phyloP scores from a whole-genome alignment of 2,888 invertebrate species.

The Didymodactylos carnosus region DNA sequence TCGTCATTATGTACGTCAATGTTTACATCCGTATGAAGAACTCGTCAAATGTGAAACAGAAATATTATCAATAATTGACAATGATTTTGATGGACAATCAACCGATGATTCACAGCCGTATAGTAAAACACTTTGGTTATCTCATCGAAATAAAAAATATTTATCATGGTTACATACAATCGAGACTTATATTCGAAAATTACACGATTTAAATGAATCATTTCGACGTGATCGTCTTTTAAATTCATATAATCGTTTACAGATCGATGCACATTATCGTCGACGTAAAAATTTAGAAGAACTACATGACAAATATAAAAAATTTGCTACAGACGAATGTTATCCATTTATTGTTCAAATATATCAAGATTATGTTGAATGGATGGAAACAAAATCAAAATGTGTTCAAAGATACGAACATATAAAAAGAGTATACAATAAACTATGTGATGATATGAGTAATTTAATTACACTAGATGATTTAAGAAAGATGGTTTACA shows the following conservation, averaged over 20 bases:
- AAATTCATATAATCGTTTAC: neutral
- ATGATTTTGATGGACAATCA: neutral
- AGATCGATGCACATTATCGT: neutral
- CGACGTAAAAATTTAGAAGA: neutral
- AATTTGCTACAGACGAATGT: neutral
- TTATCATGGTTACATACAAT: neutral
- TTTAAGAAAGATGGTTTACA: neutral
- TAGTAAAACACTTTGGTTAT: neutral
- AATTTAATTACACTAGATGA: neutral
- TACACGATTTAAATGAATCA: neutral
- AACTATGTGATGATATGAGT: neutral
- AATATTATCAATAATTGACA: neutral
- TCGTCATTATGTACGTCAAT: neutral
- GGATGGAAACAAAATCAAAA: neutral
- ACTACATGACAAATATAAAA: neutral
- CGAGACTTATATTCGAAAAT: neutral
- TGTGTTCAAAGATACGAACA: neutral
- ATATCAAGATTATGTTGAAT: neutral
- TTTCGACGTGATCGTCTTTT: neutral
- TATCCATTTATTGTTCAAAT: neutral
- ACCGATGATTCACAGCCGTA: neutral
- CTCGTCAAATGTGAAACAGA: neutral
- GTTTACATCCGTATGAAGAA: neutral
- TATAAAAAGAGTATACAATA: neutral
- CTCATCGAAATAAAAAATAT: neutral